Percentiles rank a stretch among this genome's conserved stretches.
Conservation (phyloP, 2,888 invertebrate species). For the Andrena trimmerana region DNA sequence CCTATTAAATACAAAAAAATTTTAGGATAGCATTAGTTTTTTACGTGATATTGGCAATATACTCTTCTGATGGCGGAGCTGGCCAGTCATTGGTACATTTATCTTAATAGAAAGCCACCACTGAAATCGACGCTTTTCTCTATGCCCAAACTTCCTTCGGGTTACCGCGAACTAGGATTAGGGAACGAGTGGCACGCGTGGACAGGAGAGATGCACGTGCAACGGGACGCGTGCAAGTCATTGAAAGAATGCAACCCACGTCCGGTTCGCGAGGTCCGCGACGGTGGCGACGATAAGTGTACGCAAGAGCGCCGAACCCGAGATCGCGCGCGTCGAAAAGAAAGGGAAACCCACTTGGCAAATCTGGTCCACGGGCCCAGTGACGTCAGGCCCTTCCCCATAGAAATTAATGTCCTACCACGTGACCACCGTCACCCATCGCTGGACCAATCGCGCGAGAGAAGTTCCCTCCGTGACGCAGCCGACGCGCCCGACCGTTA, state of each 20-base stretch:
- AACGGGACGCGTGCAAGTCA: conserved; percentile 39
- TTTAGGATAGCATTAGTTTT: no score
- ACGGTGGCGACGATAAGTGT: conserved; percentile 48
- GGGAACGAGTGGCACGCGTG: conserved; percentile 7
- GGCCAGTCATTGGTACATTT: no score
- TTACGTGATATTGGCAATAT: no score
- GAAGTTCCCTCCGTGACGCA: conserved; percentile 65
- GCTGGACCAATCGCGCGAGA: conserved; percentile 64
- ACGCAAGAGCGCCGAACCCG: conserved; percentile 60
- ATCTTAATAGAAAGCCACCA: conserved; percentile 15
- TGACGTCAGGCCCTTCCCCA: conserved; percentile 72
- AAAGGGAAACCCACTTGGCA: conserved; percentile 68
- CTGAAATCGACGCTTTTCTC: conserved; percentile 7
- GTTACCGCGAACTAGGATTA: not conserved
- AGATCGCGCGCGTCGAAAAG: conserved; percentile 57
- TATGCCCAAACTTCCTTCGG: not conserved
- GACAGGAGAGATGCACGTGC: conserved; percentile 49
- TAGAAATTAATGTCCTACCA: conserved; percentile 71
- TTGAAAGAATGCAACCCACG: conserved; percentile 66
- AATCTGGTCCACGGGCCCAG: conserved; percentile 70
- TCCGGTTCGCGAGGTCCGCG: conserved; percentile 67
- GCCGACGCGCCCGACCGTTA: conserved; percentile 62
- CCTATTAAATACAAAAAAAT: no score
- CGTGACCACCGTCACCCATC: conserved; percentile 67
- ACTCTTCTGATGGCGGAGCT: no score